These are phyloP conservation scores for Aphidius colemani DNA, from an alignment of 2,888 invertebrate species.

Conservation along the genomic window DNA sequence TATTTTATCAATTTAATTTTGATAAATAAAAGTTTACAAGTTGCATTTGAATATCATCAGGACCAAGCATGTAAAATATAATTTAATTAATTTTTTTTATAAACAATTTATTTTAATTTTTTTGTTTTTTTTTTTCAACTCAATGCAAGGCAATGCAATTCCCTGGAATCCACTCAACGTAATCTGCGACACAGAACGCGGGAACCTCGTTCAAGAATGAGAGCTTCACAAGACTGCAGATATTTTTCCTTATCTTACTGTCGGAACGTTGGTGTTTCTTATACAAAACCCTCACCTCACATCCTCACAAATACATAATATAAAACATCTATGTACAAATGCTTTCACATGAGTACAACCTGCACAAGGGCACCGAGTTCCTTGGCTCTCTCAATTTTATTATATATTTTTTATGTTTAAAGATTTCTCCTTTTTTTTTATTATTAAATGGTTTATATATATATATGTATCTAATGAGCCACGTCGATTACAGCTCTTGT, in stretches of 20 bases:
- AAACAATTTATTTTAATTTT: too few relatives aligned
- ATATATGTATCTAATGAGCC: conserved; percentile 16
- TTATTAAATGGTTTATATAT: background rate
- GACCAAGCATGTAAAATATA: too few relatives aligned
- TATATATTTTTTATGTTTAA: background rate
- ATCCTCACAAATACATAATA: conserved; percentile 2
- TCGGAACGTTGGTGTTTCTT: conserved; percentile 12
- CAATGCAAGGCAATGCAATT: conserved; percentile 40
- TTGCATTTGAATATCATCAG: too few relatives aligned
- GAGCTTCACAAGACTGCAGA: conserved; percentile 11
- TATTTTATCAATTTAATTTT: too few relatives aligned
- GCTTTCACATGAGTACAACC: conserved; percentile 9
- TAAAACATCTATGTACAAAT: conserved; percentile 9
- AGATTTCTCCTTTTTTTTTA: conserved; percentile 12
- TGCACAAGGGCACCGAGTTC: conserved; percentile 19
- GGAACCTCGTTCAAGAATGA: conserved; percentile 19
- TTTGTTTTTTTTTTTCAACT: too few relatives aligned
- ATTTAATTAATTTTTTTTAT: too few relatives aligned
- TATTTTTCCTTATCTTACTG: conserved; percentile 28
- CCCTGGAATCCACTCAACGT: conserved; percentile 50
- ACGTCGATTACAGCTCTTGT: conserved; percentile 18
- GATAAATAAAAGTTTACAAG: too few relatives aligned
- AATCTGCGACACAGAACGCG: conserved; percentile 42
- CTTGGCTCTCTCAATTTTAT: conserved; percentile 23
- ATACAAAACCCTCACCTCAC: conserved; percentile 10